A percentile compares a stretch with the other conserved stretches of the same genome.
These are phyloP conservation scores for Amphipyra berbera DNA, from an alignment of 2,888 invertebrate genomes.

Conservation along the genomic window DNA sequence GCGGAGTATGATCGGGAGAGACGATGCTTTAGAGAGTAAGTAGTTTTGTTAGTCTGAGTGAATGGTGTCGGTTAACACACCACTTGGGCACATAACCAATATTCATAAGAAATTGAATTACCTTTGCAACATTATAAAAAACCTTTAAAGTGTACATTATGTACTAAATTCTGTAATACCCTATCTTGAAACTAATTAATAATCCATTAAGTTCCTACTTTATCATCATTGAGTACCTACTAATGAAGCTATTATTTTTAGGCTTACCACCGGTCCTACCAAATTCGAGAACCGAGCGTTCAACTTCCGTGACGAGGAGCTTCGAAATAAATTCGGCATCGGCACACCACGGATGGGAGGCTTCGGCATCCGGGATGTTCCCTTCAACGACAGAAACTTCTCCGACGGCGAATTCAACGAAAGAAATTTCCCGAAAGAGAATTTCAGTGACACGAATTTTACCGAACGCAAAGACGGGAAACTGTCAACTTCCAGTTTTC, in stretches of 20 bases:
- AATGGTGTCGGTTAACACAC: constrained; percentile 1
- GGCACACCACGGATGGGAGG: constrained; percentile 86
- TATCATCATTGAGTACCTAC: neutral
- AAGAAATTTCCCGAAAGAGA: constrained; percentile 78
- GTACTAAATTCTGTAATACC: too few species aligned
- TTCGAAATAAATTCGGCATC: constrained; percentile 83
- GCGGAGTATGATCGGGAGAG: constrained; percentile 86
- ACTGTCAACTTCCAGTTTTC: constrained; percentile 86
- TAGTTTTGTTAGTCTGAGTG: constrained; percentile 16
- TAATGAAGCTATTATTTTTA: constrained; percentile 58
- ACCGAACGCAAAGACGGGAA: constrained; percentile 83
- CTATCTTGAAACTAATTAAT: too few species aligned
- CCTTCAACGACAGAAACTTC: constrained; percentile 83
- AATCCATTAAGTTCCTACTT: too few species aligned
- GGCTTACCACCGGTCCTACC: constrained; percentile 76
- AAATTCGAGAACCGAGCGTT: constrained; percentile 85
- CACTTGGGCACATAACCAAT: constrained; percentile 7
- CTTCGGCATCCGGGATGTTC: constrained; percentile 85
- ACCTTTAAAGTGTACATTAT: too few species aligned
- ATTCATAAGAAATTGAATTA: neutral
- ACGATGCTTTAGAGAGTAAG: constrained; percentile 85
- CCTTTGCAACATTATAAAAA: too few species aligned
- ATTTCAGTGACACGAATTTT: constrained; percentile 78
- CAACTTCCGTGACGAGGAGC: constrained; percentile 83
- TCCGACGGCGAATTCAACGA: constrained; percentile 85